These are phyloP conservation scores for Apocheima hispidaria DNA, from an alignment of 2,888 invertebrate genomes.

Conservation along the genomic window DNA sequence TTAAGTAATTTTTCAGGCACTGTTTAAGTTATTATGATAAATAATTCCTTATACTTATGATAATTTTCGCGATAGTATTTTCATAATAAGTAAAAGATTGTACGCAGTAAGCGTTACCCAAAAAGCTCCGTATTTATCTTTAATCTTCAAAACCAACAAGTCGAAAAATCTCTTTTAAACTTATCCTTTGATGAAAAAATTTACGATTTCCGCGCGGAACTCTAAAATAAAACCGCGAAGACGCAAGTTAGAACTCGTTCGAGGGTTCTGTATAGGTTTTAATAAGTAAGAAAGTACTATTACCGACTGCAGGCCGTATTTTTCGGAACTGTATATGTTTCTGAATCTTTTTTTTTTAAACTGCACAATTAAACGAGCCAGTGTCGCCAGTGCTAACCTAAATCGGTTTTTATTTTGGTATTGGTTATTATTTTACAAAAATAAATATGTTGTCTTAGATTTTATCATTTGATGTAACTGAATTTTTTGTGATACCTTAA, in stretches of 20 bases:
- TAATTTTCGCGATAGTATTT: background rate
- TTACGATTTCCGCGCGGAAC: constrained; percentile 10
- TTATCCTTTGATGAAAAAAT: constrained; percentile 19
- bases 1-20: background rate
- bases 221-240: constrained; percentile 8
- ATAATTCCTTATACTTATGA: no score
- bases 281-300: no score
- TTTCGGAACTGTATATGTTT: no score
- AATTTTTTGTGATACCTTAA: background rate
- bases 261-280: background rate
- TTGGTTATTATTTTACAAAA: background rate
- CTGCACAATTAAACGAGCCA: no score
- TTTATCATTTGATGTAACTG: background rate
- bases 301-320: no score
- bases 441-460: background rate
- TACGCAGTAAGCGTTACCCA: background rate
- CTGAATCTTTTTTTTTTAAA: no score
- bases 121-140: constrained; percentile 4
- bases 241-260: background rate
- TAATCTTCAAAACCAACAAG: constrained; percentile 18
- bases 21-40: no score
- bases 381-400: no score
- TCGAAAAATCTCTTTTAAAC: constrained; percentile 17
- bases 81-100: background rate
- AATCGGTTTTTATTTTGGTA: no score